Conservation (phyloP, 2,888 invertebrate genomes). For the Atherix ibis region DNA sequence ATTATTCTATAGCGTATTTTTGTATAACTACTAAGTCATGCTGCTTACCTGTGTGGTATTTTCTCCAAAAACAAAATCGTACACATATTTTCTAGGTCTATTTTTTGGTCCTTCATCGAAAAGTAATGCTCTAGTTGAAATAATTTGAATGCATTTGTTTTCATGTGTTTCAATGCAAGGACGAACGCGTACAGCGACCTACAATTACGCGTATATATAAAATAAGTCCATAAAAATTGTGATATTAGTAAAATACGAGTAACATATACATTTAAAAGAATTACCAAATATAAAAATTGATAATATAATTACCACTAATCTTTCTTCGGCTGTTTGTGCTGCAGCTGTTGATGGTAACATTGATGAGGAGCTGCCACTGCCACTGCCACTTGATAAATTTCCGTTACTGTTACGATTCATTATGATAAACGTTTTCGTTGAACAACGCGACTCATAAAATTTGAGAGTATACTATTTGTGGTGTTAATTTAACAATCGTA, state of each 20-base stretch:
- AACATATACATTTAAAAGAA: not conserved
- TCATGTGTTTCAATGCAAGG: constrained; percentile 64
- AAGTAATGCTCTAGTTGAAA: constrained; percentile 27
- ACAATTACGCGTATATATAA: no score
- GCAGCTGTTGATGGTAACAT: constrained; percentile 20
- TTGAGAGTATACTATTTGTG: no score
- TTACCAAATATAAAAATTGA: not conserved
- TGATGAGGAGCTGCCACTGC: constrained; percentile 22
- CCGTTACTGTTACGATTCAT: constrained; percentile 14
- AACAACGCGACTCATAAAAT: no score
- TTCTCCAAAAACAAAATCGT: constrained; percentile 80
- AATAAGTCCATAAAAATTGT: not conserved
- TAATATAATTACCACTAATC: constrained; percentile 25
- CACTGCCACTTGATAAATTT: constrained; percentile 24
- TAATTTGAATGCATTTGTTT: constrained; percentile 31
- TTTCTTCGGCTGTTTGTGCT: constrained; percentile 24
- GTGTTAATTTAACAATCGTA: no score
- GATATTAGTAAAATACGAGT: not conserved
- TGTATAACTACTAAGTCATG: no score
- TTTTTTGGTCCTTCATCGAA: constrained; percentile 38
- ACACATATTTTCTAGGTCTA: constrained; percentile 71
- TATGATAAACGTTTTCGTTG: no score
- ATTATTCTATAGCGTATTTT: no score
- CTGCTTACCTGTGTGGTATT: constrained; percentile 66
- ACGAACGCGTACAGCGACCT: constrained; percentile 81